Base-by-base conservation (phyloP, 2,888 invertebrate genomes). In the Drosophila maculinotata region DNA sequence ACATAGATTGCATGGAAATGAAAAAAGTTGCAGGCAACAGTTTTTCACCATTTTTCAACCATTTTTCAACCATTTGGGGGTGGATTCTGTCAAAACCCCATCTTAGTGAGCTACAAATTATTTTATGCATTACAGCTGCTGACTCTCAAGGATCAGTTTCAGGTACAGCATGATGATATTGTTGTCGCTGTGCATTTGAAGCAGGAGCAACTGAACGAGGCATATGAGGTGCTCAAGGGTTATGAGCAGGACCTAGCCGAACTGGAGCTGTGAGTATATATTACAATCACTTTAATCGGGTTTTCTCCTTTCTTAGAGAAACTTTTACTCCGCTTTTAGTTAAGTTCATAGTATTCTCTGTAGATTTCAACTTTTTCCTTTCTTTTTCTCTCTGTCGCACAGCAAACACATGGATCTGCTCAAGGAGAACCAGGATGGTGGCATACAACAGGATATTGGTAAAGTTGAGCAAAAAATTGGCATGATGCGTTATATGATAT, bases 191-290 rank as follows among this genome's bases (percentile, higher is more conserved):
- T 62, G 6, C 9, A 28, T 4, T 10, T 2, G 9, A 64, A 51
- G 10, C 54, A 62, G 35, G 64, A 70, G 14, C 36, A 64, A 38
- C 36, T 68, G 3, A 42, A 57, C 2, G 39, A 30, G 10, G 53
- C 56, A 2, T 51, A 51, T 9, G 47, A 52, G 23, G 12, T 5
- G 1, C 39, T 77, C 0, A 49, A 64, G 20, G 17, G 6, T 1
- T 56, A 35, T 30, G 78, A 77, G 31, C 26, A 52, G 39, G 26
- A 56, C 1, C 33, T 49, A 1, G 31, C 23, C 12, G 47, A 53
- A 14, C 26, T 67, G 1, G 48, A 70, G n/a, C 7, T 56, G 76
- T 74, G 12, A 70, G 76, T 76, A 20, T 20, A 20, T 20, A 20
- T 20, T n/a, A n/a, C n/a, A n/a, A n/a, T n/a, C n/a, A n/a, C n/a